phyloP scores from a whole-genome alignment of 2,797 vertebrate genomes.

The Allobates femoralis region DNA sequence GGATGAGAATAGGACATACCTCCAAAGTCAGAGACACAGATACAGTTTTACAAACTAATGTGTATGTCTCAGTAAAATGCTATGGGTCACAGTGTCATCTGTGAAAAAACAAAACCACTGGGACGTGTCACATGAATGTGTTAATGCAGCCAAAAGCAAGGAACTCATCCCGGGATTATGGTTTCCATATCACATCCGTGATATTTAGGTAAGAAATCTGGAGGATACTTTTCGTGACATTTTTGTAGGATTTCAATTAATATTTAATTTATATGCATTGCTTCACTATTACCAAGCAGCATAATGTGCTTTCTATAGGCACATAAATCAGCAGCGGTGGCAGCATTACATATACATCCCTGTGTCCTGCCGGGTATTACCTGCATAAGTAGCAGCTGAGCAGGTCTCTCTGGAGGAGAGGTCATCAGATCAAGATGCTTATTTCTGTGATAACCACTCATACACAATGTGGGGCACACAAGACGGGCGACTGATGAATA shows the following conservation, averaged over 20 bases:
- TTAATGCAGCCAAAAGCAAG: neutral
- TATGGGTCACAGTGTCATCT: no score
- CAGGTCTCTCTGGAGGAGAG: conserved; percentile 93
- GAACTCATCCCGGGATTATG: neutral
- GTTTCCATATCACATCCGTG: neutral
- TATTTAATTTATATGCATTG: neutral
- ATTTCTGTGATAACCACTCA: conserved; percentile 77
- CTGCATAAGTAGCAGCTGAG: conserved; percentile 93
- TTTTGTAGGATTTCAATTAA: neutral
- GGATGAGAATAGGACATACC: no score
- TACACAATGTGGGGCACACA: conserved; percentile 88
- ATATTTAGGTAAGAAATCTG: neutral
- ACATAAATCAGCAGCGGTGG: neutral
- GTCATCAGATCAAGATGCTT: conserved; percentile 91
- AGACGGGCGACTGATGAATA: conserved; percentile 89
- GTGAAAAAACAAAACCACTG: no score
- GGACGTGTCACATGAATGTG: no score
- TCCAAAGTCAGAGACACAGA: no score
- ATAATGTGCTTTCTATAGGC: neutral
- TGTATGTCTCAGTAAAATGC: no score
- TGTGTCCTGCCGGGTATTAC: conserved; percentile 73
- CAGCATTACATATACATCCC: neutral
- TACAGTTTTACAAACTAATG: no score
- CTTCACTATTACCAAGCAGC: neutral
- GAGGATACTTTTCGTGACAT: no score